Evolutionary conservation across 2,113 vertebrate genomes (phyloP).

Genomic region (Sander lucioperca): DNA sequence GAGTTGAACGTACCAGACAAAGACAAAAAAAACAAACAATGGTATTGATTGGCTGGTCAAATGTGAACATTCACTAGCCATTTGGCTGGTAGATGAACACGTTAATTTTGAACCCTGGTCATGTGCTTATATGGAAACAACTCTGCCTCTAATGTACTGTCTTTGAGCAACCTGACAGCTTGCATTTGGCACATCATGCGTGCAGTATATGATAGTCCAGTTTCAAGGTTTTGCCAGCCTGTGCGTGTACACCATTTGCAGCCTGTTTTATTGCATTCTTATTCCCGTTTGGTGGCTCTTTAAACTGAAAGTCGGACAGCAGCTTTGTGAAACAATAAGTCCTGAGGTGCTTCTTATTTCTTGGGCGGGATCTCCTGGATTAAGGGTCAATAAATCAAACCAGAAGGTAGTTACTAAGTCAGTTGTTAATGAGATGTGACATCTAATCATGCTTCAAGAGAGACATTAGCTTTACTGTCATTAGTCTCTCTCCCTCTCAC

Average conservation of each 20-base stretch:
- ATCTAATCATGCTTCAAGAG: background rate
- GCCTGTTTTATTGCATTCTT: background rate
- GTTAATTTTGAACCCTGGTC: too few species aligned
- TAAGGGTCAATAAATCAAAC: slow-evolving; percentile 11
- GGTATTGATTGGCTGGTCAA: too few species aligned
- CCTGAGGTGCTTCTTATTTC: background rate
- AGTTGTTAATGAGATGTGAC: slow-evolving; percentile 4
- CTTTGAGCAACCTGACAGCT: background rate
- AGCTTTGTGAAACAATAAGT: background rate
- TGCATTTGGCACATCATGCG: background rate
- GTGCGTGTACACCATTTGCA: background rate
- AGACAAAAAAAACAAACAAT: too few species aligned
- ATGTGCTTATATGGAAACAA: background rate
- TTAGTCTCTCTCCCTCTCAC: background rate
- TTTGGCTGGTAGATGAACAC: too few species aligned
- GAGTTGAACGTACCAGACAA: background rate
- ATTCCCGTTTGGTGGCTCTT: background rate
- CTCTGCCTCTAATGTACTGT: background rate
- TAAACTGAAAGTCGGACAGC: background rate
- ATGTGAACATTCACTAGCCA: too few species aligned
- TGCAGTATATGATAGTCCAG: background rate
- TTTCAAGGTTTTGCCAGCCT: background rate
- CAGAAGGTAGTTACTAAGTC: background rate
- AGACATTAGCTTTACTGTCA: background rate
- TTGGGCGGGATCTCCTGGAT: background rate